phyloP scores from a whole-genome alignment of 1,140 invertebrate species.

The Probaryconus sp. region DNA sequence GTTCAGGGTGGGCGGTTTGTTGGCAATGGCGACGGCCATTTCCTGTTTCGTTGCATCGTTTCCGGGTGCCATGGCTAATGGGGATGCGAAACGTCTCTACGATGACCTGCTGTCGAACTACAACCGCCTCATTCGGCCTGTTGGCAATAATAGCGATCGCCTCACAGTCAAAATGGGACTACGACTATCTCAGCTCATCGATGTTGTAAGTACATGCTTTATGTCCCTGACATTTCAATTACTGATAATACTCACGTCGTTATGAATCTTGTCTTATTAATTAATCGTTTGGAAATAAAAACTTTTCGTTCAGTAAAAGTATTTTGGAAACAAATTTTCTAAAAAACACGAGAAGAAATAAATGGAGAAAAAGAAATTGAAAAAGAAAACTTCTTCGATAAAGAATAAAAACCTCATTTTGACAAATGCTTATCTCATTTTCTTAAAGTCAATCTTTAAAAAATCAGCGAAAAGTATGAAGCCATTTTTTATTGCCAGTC shows the following conservation, averaged over 20 bases:
- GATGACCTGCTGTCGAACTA: slow-evolving; percentile 97
- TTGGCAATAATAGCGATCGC: slow-evolving; percentile 96
- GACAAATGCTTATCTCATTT: no score
- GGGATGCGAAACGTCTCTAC: slow-evolving; percentile 95
- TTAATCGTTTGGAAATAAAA: no score
- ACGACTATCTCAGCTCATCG: slow-evolving; percentile 97
- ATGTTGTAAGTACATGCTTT: slow-evolving; percentile 90
- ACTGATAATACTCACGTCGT: background rate
- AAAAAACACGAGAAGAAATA: no score
- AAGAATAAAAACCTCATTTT: no score
- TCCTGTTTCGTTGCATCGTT: slow-evolving; percentile 79
- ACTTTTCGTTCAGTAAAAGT: no score
- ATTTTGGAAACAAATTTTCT: no score
- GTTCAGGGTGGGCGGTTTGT: slow-evolving; percentile 79
- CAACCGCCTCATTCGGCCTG: slow-evolving; percentile 97
- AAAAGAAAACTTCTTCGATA: no score
- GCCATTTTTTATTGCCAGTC: no score
- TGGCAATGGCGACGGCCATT: slow-evolving; percentile 81
- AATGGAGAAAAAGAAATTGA: no score
- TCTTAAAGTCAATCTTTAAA: no score
- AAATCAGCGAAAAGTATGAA: no score
- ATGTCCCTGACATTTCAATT: slow-evolving; percentile 7
- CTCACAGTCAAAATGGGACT: slow-evolving; percentile 98
- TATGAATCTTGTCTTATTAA: no score
- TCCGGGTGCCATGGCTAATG: slow-evolving; percentile 83